phyloP scores from a whole-genome alignment of 2,888 invertebrate genomes.

The Himalopsyche tibetana region DNA sequence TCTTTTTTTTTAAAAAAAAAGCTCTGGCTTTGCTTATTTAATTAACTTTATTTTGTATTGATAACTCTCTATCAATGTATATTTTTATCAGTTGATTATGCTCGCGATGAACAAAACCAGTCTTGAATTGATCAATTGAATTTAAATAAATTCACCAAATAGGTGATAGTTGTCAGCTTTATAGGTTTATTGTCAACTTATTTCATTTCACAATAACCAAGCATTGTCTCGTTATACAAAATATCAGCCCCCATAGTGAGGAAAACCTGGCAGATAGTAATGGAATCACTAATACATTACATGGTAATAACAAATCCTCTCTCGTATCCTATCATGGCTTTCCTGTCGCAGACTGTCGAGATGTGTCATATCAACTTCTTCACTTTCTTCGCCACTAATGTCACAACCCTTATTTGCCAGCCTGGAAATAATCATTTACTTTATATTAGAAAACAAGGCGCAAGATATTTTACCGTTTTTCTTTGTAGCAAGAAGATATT shows the following conservation, averaged over 20 bases:
- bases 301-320: conserved; percentile 6
- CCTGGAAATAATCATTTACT: neutral
- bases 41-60: too few species aligned
- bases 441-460: too few species aligned
- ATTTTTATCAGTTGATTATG: too few species aligned
- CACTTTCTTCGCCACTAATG: neutral
- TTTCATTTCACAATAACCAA: too few species aligned
- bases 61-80: too few species aligned
- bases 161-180: too few species aligned
- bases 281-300: neutral
- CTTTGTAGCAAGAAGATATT: neutral
- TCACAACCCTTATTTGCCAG: conserved; percentile 7
- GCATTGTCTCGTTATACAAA: neutral
- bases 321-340: conserved; percentile 8
- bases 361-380: conserved; percentile 6
- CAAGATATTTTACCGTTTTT: neutral
- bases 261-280: neutral
- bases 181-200: too few species aligned
- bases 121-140: too few species aligned
- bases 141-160: too few species aligned
- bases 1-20: too few species aligned
- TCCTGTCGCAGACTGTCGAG: neutral
- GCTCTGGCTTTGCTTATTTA: too few species aligned
- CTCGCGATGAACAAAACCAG: too few species aligned
- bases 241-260: neutral